Conservation (phyloP, 2,113 vertebrate genomes). For the Leucosticte australis region DNA sequence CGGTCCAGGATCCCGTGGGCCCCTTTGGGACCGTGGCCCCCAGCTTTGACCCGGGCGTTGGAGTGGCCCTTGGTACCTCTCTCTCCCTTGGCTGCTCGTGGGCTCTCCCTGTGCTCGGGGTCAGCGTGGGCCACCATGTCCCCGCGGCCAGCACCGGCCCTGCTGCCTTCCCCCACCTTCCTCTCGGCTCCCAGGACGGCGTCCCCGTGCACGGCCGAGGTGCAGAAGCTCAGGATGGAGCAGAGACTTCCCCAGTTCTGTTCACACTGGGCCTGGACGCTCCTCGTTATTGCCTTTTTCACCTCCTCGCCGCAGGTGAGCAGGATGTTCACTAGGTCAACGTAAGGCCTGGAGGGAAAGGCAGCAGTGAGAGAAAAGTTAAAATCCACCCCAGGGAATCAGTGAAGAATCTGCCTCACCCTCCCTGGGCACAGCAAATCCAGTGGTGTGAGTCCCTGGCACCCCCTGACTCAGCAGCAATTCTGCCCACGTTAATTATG, state of each 20-base stretch:
- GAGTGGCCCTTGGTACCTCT: slow-evolving; percentile 78
- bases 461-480: not conserved
- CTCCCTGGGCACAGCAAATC: not conserved
- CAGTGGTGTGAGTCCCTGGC: not conserved
- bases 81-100: slow-evolving; percentile 78
- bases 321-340: slow-evolving; percentile 94
- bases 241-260: slow-evolving; percentile 96
- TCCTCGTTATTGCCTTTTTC: slow-evolving; percentile 89
- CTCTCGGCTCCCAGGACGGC: slow-evolving; percentile 51
- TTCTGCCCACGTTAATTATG: not conserved
- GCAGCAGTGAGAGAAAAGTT: not conserved
- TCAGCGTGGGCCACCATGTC: slow-evolving; percentile 51
- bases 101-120: slow-evolving; percentile 74
- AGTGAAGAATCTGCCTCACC: not conserved
- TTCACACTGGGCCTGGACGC: slow-evolving; percentile 90
- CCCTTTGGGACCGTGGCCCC: slow-evolving; percentile 76
- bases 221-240: slow-evolving; percentile 92
- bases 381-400: not conserved
- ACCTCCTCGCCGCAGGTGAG: slow-evolving; percentile 94
- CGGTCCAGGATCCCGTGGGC: slow-evolving; percentile 76
- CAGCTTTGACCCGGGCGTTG: slow-evolving; percentile 74
- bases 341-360: slow-evolving; percentile 81
- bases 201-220: slow-evolving; percentile 61
- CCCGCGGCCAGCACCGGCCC: slow-evolving; percentile 39
- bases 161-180: slow-evolving; percentile 62